Conservation (phyloP, 2,888 invertebrate species). For the Trachelus iudaicus region DNA sequence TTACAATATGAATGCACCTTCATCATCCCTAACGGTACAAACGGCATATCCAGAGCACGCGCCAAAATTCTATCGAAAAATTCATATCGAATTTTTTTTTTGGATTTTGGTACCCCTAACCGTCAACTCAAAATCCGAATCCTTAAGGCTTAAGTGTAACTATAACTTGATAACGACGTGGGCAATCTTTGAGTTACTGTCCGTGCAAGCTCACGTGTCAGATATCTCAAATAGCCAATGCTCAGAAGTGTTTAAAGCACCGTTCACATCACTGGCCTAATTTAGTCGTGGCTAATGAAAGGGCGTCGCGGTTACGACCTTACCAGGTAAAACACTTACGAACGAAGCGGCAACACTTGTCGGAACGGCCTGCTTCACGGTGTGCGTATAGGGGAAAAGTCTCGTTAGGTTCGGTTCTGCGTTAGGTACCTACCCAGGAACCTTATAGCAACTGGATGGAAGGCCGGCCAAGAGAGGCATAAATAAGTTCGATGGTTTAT, state of each 20-base stretch:
- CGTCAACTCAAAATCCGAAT: not conserved
- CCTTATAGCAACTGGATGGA: not conserved
- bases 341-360: not conserved
- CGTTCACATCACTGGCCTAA: not conserved
- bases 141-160: not conserved
- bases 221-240: not conserved
- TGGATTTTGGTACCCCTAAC: not conserved
- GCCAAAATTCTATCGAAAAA: not conserved
- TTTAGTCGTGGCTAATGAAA: not conserved
- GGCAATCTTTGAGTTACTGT: too few relatives aligned
- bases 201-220: not conserved
- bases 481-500: conserved; percentile 31
- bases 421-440: not conserved
- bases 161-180: too few relatives aligned
- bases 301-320: not conserved
- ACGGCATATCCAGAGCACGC: not conserved
- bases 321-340: not conserved
- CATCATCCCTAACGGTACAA: not conserved
- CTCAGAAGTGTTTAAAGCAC: not conserved
- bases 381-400: not conserved
- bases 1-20: conserved; percentile 60
- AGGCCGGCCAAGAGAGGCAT: not conserved
- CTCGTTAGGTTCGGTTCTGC: not conserved
- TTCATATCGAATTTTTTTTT: not conserved
- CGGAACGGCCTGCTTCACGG: not conserved